Conservation (phyloP, 2,113 vertebrate genomes). For the Azemiops feae region DNA sequence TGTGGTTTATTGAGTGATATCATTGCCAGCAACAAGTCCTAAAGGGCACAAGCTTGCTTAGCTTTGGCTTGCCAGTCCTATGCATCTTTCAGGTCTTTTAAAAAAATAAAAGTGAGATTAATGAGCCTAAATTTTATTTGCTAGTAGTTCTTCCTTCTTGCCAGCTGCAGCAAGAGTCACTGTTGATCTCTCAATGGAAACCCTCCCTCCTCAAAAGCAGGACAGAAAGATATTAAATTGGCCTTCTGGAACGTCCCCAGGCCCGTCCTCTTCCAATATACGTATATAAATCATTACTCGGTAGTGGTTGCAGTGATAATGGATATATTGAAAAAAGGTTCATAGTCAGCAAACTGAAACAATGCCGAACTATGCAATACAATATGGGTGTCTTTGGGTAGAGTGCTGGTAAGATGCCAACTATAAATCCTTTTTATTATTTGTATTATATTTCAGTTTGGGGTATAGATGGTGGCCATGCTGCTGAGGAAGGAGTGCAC, state of each 20-base stretch:
- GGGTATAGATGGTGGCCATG: not conserved
- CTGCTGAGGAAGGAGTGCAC: not conserved
- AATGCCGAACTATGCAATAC: slow-evolving; percentile 16
- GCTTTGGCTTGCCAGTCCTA: not conserved
- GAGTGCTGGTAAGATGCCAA: not conserved
- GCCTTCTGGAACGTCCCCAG: slow-evolving; percentile 13
- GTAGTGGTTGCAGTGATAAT: slow-evolving; percentile 19
- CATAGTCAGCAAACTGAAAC: slow-evolving; percentile 26
- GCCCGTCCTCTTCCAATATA: slow-evolving; percentile 15
- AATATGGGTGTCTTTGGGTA: slow-evolving; percentile 5
- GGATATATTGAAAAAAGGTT: slow-evolving; percentile 32
- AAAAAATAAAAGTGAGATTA: not conserved
- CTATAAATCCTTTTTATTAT: not conserved
- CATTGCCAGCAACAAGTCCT: not conserved
- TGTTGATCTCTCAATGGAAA: slow-evolving; percentile 21
- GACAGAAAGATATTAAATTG: slow-evolving; percentile 30
- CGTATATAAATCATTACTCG: not conserved
- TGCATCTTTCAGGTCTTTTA: not conserved
- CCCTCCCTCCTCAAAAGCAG: not conserved
- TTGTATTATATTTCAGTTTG: not conserved
- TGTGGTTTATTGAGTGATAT: not conserved
- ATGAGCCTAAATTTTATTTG: not conserved
- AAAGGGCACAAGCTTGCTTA: not conserved
- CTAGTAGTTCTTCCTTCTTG: not conserved
- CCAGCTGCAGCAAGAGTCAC: not conserved